Conservation (phyloP, 1,140 invertebrate species). For the Thalassaphorura encarpata region DNA sequence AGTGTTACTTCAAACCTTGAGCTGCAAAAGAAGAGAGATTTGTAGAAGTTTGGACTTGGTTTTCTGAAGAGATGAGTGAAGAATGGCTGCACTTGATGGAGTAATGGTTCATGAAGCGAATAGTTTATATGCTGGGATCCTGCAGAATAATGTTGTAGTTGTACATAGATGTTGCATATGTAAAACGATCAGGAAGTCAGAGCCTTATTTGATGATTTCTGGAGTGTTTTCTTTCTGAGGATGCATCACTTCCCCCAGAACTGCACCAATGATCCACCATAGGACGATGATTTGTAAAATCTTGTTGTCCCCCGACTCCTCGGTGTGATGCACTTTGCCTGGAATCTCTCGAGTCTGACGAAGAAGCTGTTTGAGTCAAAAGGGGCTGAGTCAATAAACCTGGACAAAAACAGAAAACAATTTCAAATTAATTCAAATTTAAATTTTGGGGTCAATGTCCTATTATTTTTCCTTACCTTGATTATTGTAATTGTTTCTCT, state of each 20-base stretch:
- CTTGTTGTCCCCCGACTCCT: background rate
- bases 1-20: too few species aligned
- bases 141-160: too few species aligned
- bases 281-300: constrained; percentile 16
- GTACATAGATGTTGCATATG: too few species aligned
- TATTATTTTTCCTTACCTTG: constrained; percentile 6
- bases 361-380: constrained; percentile 26
- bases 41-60: too few species aligned
- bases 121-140: too few species aligned
- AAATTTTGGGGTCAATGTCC: too few species aligned
- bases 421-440: too few species aligned
- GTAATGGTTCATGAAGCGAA: too few species aligned
- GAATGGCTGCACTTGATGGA: too few species aligned
- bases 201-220: constrained; percentile 17
- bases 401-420: constrained; percentile 5
- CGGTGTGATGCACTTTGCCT: constrained; percentile 16
- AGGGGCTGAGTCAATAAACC: constrained; percentile 26
- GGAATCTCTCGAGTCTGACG: constrained; percentile 28
- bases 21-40: too few species aligned
- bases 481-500: constrained; percentile 19
- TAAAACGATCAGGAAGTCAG: too few species aligned
- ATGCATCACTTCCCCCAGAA: constrained; percentile 19
- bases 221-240: constrained; percentile 20
- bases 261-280: constrained; percentile 21
- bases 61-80: too few species aligned